Percentiles rank a stretch among this genome's conserved stretches.
These are phyloP conservation scores for Gobiocypris rarus DNA, from an alignment of 2,113 vertebrate genomes.

Conservation along the genomic window DNA sequence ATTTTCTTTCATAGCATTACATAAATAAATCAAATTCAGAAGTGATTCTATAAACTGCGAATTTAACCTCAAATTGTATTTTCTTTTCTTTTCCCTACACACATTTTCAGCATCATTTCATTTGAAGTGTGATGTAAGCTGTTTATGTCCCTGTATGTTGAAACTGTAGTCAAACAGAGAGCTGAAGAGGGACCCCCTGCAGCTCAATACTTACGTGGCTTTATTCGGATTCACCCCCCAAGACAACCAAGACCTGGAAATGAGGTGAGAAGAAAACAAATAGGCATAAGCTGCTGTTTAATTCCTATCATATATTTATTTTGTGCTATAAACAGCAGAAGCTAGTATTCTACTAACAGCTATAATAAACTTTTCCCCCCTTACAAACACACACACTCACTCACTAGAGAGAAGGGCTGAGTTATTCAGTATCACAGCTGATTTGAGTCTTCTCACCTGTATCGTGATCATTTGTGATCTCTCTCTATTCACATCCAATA, in stretches of 20 bases:
- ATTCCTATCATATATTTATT: neutral
- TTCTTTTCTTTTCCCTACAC: neutral
- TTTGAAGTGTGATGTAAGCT: slow-evolving; percentile 10
- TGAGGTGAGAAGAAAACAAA: slow-evolving; percentile 79
- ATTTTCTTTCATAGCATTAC: neutral
- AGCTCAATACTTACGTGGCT: slow-evolving; percentile 92
- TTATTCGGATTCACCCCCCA: slow-evolving; percentile 93
- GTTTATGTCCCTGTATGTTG: slow-evolving; percentile 48
- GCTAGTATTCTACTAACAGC: neutral
- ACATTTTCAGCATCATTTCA: neutral
- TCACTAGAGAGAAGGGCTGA: neutral
- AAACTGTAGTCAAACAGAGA: slow-evolving; percentile 67
- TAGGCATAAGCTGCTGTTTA: neutral
- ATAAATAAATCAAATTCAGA: neutral
- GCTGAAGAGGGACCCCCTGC: slow-evolving; percentile 80
- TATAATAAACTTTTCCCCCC: too few relatives aligned
- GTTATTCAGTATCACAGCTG: neutral
- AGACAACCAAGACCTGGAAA: slow-evolving; percentile 92
- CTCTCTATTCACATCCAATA: neutral
- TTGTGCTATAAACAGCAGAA: neutral
- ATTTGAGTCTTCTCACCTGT: neutral
- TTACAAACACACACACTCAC: neutral
- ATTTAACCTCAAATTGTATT: too few relatives aligned
- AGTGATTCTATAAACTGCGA: too few relatives aligned
- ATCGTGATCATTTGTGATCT: neutral